A percentile compares a stretch with the other conserved stretches of the same genome.
phyloP scores from a whole-genome alignment of 2,888 invertebrate genomes.

The Gonocerus acuteangulatus region DNA sequence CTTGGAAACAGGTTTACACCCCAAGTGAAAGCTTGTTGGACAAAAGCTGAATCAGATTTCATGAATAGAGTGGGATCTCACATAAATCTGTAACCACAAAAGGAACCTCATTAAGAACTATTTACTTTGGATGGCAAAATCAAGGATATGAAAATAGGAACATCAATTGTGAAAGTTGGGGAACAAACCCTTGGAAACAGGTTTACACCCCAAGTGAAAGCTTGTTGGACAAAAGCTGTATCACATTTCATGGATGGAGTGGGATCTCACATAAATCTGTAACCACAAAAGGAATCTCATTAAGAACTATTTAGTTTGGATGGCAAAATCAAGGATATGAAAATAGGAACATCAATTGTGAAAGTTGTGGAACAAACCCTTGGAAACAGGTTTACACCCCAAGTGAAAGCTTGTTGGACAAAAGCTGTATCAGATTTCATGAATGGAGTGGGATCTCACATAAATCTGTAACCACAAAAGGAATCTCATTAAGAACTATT shows the following conservation, averaged over 20 bases:
- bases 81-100: not conserved
- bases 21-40: not conserved
- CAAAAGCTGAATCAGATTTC: not conserved
- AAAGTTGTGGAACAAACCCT: constrained; percentile 10
- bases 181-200: constrained; percentile 6
- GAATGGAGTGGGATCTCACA: not conserved
- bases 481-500: too few species aligned
- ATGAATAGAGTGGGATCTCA: not conserved
- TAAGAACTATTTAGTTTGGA: too few species aligned
- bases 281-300: too few species aligned
- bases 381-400: not conserved
- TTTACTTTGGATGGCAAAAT: too few species aligned
- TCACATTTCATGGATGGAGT: not conserved
- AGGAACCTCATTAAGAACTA: too few species aligned
- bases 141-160: constrained; percentile 12
- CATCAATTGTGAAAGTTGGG: not conserved
- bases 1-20: not conserved
- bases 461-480: not conserved
- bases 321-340: too few species aligned
- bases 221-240: not conserved
- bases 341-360: constrained; percentile 1
- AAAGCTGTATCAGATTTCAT: not conserved
- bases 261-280: not conserved
- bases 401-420: not conserved
- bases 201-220: not conserved